These are phyloP conservation scores for Triplophysa siluroides DNA, from an alignment of 2,113 vertebrate genomes.

Conservation along the genomic window DNA sequence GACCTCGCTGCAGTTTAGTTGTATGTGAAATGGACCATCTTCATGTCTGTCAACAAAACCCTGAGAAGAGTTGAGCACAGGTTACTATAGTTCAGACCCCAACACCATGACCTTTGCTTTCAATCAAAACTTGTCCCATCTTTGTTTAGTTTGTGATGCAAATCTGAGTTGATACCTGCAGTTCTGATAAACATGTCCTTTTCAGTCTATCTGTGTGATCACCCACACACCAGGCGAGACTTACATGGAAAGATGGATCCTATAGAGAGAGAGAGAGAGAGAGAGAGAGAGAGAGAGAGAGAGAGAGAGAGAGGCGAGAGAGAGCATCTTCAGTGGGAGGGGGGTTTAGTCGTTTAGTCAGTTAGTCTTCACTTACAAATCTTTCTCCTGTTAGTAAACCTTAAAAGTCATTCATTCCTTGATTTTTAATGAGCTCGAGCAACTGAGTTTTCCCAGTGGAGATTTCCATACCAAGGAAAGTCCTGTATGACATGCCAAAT, in stretches of 20 bases:
- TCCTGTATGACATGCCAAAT: conserved; percentile 71
- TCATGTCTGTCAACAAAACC: conserved; percentile 81
- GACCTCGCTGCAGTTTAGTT: conserved; percentile 75
- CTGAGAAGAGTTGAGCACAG: conserved; percentile 63
- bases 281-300: too few relatives aligned
- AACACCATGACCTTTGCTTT: background rate
- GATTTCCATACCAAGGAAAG: conserved; percentile 89
- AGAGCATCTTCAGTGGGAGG: too few relatives aligned
- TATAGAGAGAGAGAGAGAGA: conserved; percentile 50
- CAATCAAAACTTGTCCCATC: background rate
- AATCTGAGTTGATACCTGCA: conserved; percentile 79
- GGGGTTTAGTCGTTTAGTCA: too few relatives aligned
- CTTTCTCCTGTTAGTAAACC: too few relatives aligned
- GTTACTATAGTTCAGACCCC: conserved; percentile 25
- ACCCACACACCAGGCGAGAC: conserved; percentile 92
- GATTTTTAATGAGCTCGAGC: conserved; percentile 79
- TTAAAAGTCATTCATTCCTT: conserved; percentile 83
- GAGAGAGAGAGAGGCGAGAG: too few relatives aligned
- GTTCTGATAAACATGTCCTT: conserved; percentile 71
- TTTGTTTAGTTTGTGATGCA: background rate
- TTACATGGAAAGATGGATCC: conserved; percentile 93
- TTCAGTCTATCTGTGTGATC: conserved; percentile 73
- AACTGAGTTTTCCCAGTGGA: conserved; percentile 80
- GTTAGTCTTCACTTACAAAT: too few relatives aligned
- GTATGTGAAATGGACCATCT: conserved; percentile 75